These are phyloP conservation scores for Metellina segmentata DNA, from an alignment of 2,888 invertebrate genomes.

Conservation along the genomic window DNA sequence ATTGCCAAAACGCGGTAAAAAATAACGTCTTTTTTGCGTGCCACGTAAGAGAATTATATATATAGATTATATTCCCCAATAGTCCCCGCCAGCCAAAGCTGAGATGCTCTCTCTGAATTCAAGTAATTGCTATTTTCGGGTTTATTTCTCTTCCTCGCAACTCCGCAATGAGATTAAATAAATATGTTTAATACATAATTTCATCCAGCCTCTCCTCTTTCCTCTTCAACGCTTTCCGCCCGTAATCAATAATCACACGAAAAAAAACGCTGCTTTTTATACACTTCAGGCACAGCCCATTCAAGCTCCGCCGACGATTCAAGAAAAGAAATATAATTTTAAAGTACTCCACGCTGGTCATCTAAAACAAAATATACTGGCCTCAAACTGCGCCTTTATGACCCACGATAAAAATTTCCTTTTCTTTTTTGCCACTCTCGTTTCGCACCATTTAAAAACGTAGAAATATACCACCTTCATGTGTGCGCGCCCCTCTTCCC, in stretches of 20 bases:
- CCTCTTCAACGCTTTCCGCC: neutral
- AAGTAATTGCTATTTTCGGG: neutral
- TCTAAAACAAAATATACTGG: conserved; percentile 51
- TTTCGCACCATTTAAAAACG: conserved; percentile 64
- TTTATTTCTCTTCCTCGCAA: neutral
- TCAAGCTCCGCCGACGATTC: conserved; percentile 5
- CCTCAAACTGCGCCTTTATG: conserved; percentile 62
- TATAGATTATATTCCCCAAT: too few species aligned
- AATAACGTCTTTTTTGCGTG: too few species aligned
- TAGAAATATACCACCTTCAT: conserved; percentile 48
- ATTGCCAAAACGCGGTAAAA: too few species aligned
- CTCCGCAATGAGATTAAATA: neutral
- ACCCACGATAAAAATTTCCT: conserved; percentile 54
- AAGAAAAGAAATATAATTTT: conserved; percentile 44
- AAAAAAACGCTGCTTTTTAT: conserved; percentile 1
- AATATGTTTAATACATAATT: conserved; percentile 7
- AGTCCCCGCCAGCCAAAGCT: neutral
- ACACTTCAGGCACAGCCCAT: neutral
- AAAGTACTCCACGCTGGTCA: conserved; percentile 47
- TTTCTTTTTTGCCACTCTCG: conserved; percentile 32
- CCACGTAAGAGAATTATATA: too few species aligned
- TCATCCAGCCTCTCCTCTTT: neutral
- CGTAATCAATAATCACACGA: neutral
- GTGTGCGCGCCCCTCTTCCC: conserved; percentile 7
- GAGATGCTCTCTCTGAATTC: neutral